Percentiles rank a stretch among this genome's conserved stretches.
phyloP scores from a whole-genome alignment of 2,888 invertebrate species.

The Drosophila nigricruria region DNA sequence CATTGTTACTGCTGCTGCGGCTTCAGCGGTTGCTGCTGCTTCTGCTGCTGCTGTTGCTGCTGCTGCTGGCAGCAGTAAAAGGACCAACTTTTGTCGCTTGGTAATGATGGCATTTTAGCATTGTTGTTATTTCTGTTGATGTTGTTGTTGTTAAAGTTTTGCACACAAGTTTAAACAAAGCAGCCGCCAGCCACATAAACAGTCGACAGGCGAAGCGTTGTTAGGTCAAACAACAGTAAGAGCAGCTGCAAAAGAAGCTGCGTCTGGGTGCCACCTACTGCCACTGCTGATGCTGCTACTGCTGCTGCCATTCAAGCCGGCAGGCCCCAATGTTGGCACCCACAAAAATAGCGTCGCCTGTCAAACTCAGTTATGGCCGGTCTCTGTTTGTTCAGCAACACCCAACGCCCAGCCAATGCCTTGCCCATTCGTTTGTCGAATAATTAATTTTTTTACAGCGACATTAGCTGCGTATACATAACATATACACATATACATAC shows the following conservation, averaged over 20 bases:
- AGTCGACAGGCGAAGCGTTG: constrained; percentile 76
- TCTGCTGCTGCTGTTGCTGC: constrained; percentile 26
- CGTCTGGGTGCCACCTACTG: constrained; percentile 37
- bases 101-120: constrained; percentile 81
- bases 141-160: constrained; percentile 73
- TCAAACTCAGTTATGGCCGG: constrained; percentile 53
- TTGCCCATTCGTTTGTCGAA: constrained; percentile 42
- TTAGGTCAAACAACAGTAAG: constrained; percentile 70
- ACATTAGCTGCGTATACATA: constrained; percentile 37
- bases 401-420: constrained; percentile 7
- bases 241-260: constrained; percentile 55
- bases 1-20: constrained; percentile 61
- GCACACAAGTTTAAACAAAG: constrained; percentile 81
- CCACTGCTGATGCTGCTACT: neutral
- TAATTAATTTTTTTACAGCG: constrained; percentile 60
- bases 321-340: constrained; percentile 49
- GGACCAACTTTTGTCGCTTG: constrained; percentile 81
- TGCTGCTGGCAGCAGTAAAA: constrained; percentile 57
- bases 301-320: constrained; percentile 24
- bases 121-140: constrained; percentile 55
- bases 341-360: constrained; percentile 62
- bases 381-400: constrained; percentile 24
- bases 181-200: constrained; percentile 81
- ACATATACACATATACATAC: neutral
- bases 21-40: constrained; percentile 28